These are phyloP conservation scores for Eupithecia vulgata DNA, from an alignment of 2,888 invertebrate species.

Conservation along the genomic window DNA sequence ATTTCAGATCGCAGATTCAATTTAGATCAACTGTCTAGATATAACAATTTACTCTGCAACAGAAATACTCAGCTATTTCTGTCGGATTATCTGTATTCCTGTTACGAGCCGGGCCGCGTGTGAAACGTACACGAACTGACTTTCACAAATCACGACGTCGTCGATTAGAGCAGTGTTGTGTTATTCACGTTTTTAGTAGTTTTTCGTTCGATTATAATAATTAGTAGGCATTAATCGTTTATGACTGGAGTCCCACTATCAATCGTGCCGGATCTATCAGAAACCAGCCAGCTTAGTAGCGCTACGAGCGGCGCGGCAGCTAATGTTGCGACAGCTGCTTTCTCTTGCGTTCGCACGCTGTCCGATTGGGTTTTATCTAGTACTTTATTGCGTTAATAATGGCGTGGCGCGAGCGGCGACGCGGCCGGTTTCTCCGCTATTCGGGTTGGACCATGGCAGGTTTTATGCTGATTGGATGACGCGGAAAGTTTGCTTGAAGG, in stretches of 20 bases:
- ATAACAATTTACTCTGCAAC: conserved; percentile 54
- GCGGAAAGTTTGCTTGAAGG: conserved; percentile 74
- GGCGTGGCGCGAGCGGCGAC: conserved; percentile 71
- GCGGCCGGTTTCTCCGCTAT: conserved; percentile 75
- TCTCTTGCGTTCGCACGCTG: conserved; percentile 82
- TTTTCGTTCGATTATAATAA: conserved; percentile 57
- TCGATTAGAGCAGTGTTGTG: conserved; percentile 45
- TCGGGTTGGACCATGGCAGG: conserved; percentile 71
- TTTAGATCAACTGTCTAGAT: conserved; percentile 71
- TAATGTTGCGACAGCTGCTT: conserved; percentile 79
- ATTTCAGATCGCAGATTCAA: conserved; percentile 70
- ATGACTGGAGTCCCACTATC: conserved; percentile 57
- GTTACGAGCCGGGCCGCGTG: conserved; percentile 47
- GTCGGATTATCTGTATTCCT: conserved; percentile 54
- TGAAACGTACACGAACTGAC: conserved; percentile 42
- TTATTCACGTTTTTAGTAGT: conserved; percentile 53
- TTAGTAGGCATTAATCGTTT: conserved; percentile 58
- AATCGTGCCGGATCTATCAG: conserved; percentile 58
- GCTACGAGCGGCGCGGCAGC: conserved; percentile 60
- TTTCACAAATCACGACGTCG: conserved; percentile 48
- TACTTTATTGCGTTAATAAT: conserved; percentile 81
- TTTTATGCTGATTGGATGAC: conserved; percentile 78
- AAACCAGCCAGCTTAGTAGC: conserved; percentile 61
- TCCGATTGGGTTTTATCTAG: conserved; percentile 78
- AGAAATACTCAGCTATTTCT: conserved; percentile 63